These are phyloP conservation scores for Opisthograptis luteolata DNA, from an alignment of 2,888 invertebrate species.

Conservation along the genomic window DNA sequence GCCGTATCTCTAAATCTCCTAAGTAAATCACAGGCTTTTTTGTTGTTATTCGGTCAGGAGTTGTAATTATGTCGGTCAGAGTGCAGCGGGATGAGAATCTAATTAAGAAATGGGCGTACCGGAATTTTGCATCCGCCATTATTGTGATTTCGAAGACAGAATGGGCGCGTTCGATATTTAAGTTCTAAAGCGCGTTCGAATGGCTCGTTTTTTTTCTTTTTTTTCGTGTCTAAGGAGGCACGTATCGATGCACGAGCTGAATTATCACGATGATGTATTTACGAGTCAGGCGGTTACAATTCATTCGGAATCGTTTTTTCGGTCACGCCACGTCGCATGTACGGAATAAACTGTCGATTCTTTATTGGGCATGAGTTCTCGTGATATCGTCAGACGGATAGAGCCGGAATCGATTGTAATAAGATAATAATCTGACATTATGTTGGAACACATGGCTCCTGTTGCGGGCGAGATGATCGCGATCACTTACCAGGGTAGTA, in stretches of 20 bases:
- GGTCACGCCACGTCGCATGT: constrained; percentile 83
- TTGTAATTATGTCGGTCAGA: constrained; percentile 83
- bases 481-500: constrained; percentile 4
- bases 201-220: constrained; percentile 49
- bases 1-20: constrained; percentile 75
- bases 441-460: constrained; percentile 56
- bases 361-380: constrained; percentile 68
- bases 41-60: constrained; percentile 76
- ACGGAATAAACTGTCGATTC: constrained; percentile 72
- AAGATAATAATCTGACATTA: constrained; percentile 65
- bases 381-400: constrained; percentile 60
- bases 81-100: constrained; percentile 81
- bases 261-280: constrained; percentile 79
- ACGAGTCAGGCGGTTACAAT: constrained; percentile 68
- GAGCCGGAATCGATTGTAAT: constrained; percentile 60
- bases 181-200: constrained; percentile 33
- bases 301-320: constrained; percentile 77
- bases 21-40: constrained; percentile 80
- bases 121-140: constrained; percentile 68
- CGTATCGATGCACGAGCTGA: constrained; percentile 63
- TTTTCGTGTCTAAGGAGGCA: constrained; percentile 50
- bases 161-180: constrained; percentile 38
- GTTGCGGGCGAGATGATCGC: constrained; percentile 32
- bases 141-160: constrained; percentile 51
- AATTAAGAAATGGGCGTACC: constrained; percentile 79